Percentiles rank a stretch among this genome's conserved stretches.
phyloP scores from a whole-genome alignment of 2,113 vertebrate species.

The Hucho hucho region DNA sequence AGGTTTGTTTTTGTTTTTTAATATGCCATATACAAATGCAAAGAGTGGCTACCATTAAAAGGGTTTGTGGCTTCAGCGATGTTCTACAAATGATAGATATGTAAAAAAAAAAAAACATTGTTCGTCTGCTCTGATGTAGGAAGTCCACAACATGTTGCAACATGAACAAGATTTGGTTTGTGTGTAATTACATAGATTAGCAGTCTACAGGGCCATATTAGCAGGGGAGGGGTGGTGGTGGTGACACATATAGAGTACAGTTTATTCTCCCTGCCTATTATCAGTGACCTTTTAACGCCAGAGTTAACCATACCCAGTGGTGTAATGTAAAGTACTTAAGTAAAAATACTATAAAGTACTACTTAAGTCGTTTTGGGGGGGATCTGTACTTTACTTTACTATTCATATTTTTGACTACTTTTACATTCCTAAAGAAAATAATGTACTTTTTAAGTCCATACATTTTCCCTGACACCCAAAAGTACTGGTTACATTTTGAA shows the following conservation, averaged over 20 bases:
- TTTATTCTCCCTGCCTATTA: constrained; percentile 26
- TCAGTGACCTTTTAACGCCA: constrained; percentile 36
- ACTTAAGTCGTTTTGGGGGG: too few species aligned
- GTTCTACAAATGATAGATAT: constrained; percentile 42
- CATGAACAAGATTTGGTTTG: constrained; percentile 42
- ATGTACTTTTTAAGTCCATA: too few species aligned
- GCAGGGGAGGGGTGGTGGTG: constrained; percentile 6
- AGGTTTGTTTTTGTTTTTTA: constrained; percentile 6
- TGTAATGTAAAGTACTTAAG: too few species aligned
- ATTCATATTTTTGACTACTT: too few species aligned
- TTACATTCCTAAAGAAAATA: too few species aligned
- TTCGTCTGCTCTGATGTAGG: too few species aligned
- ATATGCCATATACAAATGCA: constrained; percentile 38
- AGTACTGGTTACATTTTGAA: too few species aligned
- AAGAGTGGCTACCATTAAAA: constrained; percentile 32
- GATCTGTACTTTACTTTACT: too few species aligned
- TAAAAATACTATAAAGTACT: too few species aligned
- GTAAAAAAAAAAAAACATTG: constrained; percentile 27
- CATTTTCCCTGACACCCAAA: too few species aligned
- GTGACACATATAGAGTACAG: constrained; percentile 38
- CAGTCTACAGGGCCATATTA: constrained; percentile 36
- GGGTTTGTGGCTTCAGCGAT: constrained; percentile 34
- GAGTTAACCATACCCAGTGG: background rate
- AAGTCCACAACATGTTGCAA: constrained; percentile 32
- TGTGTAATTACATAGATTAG: constrained; percentile 51